Evolutionary conservation across 2,888 invertebrate species (phyloP), one percentile per base, ranked within the genome.

Genomic region (Halictus quadricinctus): DNA sequence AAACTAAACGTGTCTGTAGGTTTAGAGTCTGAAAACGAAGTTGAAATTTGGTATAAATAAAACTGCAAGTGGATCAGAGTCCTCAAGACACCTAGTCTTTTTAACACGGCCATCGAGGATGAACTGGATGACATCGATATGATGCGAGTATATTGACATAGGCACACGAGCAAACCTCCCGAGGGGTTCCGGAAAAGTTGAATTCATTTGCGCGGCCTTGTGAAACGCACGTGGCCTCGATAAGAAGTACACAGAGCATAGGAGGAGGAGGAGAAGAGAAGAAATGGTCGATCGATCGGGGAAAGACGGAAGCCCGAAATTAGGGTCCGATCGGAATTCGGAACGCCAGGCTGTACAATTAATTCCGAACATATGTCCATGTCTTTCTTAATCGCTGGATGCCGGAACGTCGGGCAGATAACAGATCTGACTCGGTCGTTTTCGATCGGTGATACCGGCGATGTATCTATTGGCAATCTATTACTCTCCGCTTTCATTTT

Each of bases 71-170:
- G 43, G 10, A 43, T 43, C 41, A 46, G 43, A 46, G 43, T 12
- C 43, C 43, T 1, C 43, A 46, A 54, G 21, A 54, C 54, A 54
- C n/a, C 54, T 54, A 1, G n/a, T n/a, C 10, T 10, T 10, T 54
- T 54, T 54, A n/a, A 54, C 1, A 54, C 54, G 10, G 54, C 10
- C n/a, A n/a, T n/a, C 10, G 0, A 54, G 21, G 10, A 54, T n/a
- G 54, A 54, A 54, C 21, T 10, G 21, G 36, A 66, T 66, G 66
- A 21, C 18, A 10, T 36, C 66, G 66, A n/a, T 36, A 18, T 36
- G 66, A 66, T 4, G 18, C 66, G 21, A 36, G 66, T 36, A 36
- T 69, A 72, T 77, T 72, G 80, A 77, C 73, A 70, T 4, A n/a
- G 4, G 29, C 21, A n/a, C n/a, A 21, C 48, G 66, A 41, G 25